Conservation (phyloP, 2,888 invertebrate species). For the Chymomyza fuscimana region DNA sequence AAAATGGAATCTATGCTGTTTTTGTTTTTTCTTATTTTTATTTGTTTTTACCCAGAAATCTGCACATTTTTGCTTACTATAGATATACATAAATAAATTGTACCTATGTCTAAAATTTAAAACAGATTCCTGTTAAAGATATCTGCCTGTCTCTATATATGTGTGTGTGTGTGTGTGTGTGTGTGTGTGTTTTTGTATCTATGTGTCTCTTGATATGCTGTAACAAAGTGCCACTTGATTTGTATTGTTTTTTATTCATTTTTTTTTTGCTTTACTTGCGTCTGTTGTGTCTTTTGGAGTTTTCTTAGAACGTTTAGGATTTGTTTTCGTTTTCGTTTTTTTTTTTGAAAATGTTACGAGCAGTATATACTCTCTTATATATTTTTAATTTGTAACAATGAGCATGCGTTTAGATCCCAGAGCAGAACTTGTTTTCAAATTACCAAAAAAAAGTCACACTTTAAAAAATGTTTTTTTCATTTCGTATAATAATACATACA, state of each 20-base stretch:
- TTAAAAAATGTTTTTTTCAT: neutral
- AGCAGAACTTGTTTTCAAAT: neutral
- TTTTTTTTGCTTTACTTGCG: neutral
- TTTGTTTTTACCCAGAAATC: neutral
- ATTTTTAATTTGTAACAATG: neutral
- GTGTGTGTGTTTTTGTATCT: neutral
- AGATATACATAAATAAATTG: neutral
- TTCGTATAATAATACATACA: conserved; percentile 7
- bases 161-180: neutral
- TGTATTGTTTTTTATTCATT: too few relatives aligned
- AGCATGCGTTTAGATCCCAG: conserved; percentile 4
- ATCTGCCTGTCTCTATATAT: neutral
- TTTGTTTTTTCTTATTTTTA: neutral
- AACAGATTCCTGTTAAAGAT: neutral
- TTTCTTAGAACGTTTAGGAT: neutral
- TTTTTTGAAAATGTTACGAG: neutral
- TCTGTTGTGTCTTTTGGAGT: neutral
- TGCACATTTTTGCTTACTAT: neutral
- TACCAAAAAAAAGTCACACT: neutral
- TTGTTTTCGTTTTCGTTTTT: neutral
- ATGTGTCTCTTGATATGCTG: neutral
- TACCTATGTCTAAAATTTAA: neutral
- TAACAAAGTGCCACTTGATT: neutral
- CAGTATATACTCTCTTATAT: neutral
- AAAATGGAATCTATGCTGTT: neutral